Evolutionary conservation across 1,140 invertebrate species (phyloP).

Genomic region (Plutomurus gul): DNA sequence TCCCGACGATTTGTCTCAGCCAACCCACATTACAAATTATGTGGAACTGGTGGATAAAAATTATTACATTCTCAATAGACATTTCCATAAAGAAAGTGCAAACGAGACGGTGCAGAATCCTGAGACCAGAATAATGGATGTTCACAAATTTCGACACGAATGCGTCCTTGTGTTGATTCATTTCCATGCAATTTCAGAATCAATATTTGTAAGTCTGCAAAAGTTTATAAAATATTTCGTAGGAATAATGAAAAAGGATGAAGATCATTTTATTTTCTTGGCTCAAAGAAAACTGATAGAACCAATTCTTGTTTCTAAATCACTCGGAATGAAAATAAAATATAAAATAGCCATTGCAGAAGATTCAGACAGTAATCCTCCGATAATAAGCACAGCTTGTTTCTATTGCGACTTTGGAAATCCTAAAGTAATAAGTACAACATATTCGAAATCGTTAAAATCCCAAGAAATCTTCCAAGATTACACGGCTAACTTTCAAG

Average conservation of each 20-base stretch:
- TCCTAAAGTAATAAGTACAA: background rate
- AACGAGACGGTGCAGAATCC: background rate
- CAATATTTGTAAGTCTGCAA: background rate
- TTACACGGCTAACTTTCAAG: slow-evolving; percentile 36
- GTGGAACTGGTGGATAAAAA: background rate
- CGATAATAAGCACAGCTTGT: background rate
- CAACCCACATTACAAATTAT: background rate
- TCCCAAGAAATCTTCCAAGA: slow-evolving; percentile 11
- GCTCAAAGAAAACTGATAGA: background rate
- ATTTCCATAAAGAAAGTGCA: background rate
- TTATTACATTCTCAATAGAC: background rate
- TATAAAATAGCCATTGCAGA: background rate
- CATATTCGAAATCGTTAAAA: background rate
- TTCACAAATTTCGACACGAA: background rate
- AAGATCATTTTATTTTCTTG: slow-evolving; percentile 14
- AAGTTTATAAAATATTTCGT: background rate
- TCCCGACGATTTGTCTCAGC: background rate
- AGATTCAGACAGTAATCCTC: background rate
- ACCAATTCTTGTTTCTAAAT: background rate
- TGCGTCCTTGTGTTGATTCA: background rate
- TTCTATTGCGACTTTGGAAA: slow-evolving; percentile 18
- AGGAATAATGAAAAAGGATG: background rate
- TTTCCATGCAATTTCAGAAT: background rate
- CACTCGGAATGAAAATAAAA: slow-evolving; percentile 26
- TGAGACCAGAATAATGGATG: background rate